phyloP scores from a whole-genome alignment of 2,797 vertebrate species.

The Neomorphus geoffroyi region DNA sequence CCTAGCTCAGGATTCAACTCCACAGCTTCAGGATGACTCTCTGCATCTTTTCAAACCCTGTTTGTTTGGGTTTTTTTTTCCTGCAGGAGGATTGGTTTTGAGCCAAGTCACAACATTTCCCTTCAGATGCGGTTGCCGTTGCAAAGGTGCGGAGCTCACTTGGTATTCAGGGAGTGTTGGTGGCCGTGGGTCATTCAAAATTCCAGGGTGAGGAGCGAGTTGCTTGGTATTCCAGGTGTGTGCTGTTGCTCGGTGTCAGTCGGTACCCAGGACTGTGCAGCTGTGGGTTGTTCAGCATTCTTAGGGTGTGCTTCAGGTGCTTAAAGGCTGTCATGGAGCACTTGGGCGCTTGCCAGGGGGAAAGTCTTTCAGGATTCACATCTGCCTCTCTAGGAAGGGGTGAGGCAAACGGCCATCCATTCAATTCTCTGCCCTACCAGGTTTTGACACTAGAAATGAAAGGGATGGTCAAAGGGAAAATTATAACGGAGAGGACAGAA shows the following conservation, averaged over 20 bases:
- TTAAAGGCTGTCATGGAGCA: neutral
- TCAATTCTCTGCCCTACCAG: neutral
- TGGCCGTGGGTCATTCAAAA: slow-evolving; percentile 36
- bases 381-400: neutral
- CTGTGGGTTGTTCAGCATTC: slow-evolving; percentile 48
- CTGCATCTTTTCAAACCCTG: neutral
- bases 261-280: slow-evolving; percentile 11
- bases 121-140: slow-evolving; percentile 1
- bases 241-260: neutral
- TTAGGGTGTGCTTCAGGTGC: neutral
- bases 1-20: neutral
- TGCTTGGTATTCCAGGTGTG: slow-evolving; percentile 56
- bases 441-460: neutral
- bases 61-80: neutral
- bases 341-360: neutral
- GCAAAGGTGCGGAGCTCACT: slow-evolving; percentile 26
- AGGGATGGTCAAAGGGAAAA: neutral
- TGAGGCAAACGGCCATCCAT: neutral
- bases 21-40: neutral
- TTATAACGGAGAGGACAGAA: neutral
- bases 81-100: neutral
- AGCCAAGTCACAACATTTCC: neutral
- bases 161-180: slow-evolving; percentile 37
- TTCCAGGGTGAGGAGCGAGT: neutral
- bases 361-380: neutral